phyloP scores from a whole-genome alignment of 2,797 vertebrate species.

The Urocyon cinereoargenteus region DNA sequence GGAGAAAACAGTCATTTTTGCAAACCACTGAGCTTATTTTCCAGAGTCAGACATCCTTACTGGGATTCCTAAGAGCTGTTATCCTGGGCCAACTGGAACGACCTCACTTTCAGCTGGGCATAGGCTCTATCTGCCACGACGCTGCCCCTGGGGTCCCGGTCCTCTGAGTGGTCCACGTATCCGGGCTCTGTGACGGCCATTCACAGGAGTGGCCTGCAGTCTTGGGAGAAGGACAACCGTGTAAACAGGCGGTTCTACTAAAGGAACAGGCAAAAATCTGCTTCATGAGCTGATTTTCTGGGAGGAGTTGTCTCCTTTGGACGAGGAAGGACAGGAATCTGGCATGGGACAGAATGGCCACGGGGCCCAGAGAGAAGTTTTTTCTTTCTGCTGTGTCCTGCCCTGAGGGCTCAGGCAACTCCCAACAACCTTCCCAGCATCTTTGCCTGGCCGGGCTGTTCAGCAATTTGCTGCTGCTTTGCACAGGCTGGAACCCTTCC shows the following conservation, averaged over 20 bases:
- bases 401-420: neutral
- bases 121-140: no score
- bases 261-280: neutral
- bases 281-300: neutral
- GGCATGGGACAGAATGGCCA: neutral
- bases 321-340: neutral
- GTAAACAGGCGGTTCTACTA: neutral
- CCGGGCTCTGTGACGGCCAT: neutral
- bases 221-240: neutral
- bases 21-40: neutral
- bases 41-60: neutral
- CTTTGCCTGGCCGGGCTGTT: neutral
- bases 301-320: neutral
- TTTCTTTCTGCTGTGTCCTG: neutral
- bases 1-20: neutral
- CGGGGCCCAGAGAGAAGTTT: neutral
- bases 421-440: neutral
- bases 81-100: neutral
- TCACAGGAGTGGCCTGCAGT: neutral
- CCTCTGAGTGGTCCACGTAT: neutral
- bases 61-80: neutral
- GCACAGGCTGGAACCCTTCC: neutral
- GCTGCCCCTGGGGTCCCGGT: neutral
- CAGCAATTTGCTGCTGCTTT: neutral
- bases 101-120: fast-evolving